Conservation (phyloP, 1,140 invertebrate species). For the Drosophila trapezifrons region DNA sequence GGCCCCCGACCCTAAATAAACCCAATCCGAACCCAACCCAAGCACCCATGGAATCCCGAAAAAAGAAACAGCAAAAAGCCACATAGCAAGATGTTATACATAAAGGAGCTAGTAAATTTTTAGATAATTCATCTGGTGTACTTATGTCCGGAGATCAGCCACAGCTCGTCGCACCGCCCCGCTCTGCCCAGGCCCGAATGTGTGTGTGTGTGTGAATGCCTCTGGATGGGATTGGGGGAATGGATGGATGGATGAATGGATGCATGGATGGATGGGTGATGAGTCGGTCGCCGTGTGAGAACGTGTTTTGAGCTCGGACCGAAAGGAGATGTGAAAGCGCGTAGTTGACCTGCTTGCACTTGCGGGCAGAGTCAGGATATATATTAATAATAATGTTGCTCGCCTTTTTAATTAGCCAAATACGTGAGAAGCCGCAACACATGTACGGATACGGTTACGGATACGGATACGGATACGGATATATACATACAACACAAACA, state of each 20-base stretch:
- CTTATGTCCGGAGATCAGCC: slow-evolving; percentile 70
- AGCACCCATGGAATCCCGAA: slow-evolving; percentile 2
- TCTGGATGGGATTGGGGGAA: slow-evolving; percentile 10
- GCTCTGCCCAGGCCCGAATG: slow-evolving; percentile 2
- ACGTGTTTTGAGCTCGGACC: slow-evolving; percentile 31
- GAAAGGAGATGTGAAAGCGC: slow-evolving; percentile 11
- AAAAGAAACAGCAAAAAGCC: slow-evolving; percentile 26
- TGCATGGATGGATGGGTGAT: slow-evolving; percentile 2
- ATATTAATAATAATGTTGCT: slow-evolving; percentile 43
- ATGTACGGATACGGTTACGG: slow-evolving; percentile 26
- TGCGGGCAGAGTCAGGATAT: slow-evolving; percentile 21
- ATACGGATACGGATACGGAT: neutral
- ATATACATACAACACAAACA: slow-evolving; percentile 18
- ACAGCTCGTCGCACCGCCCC: slow-evolving; percentile 25
- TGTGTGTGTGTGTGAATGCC: slow-evolving; percentile 18
- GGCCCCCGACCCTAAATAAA: slow-evolving; percentile 5
- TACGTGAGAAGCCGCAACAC: slow-evolving; percentile 36
- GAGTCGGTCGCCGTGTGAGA: slow-evolving; percentile 18
- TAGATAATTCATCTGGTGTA: slow-evolving; percentile 78
- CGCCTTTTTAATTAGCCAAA: slow-evolving; percentile 53
- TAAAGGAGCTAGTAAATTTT: slow-evolving; percentile 72
- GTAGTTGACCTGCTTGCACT: slow-evolving; percentile 43
- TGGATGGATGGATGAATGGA: slow-evolving; percentile 1
- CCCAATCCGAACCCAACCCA: slow-evolving; percentile 1
- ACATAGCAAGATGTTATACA: slow-evolving; percentile 63